These are phyloP conservation scores for Cyprinodon tularosa DNA, from an alignment of 2,113 vertebrate genomes.

Conservation along the genomic window DNA sequence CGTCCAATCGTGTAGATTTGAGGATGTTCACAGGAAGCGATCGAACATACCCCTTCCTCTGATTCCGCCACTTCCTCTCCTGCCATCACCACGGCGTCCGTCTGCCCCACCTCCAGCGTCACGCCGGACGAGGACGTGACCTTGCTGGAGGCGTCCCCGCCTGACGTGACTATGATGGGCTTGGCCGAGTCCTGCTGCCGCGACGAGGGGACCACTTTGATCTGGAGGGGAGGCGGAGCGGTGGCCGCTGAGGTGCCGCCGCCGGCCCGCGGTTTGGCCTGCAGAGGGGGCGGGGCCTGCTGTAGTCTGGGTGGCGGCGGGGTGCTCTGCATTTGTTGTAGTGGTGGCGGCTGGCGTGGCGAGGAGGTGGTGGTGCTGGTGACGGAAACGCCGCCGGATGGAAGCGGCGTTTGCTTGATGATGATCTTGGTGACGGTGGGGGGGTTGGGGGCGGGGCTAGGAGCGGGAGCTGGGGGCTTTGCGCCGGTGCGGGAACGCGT, in stretches of 20 bases:
- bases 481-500: constrained; percentile 79
- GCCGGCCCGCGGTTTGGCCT: constrained; percentile 77
- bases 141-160: constrained; percentile 56
- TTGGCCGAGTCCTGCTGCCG: constrained; percentile 73
- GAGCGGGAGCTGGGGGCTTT: constrained; percentile 66
- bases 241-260: constrained; percentile 28
- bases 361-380: constrained; percentile 77
- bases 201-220: constrained; percentile 75
- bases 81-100: constrained; percentile 41
- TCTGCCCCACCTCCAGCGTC: constrained; percentile 68
- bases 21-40: too few relatives aligned
- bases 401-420: constrained; percentile 84
- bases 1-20: background rate
- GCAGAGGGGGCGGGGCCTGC: constrained; percentile 79
- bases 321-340: constrained; percentile 86
- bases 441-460: constrained; percentile 54
- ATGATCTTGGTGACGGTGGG: constrained; percentile 86
- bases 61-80: constrained; percentile 59
- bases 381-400: constrained; percentile 80
- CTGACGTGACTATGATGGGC: constrained; percentile 62
- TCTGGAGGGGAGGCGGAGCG: constrained; percentile 65
- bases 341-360: constrained; percentile 85
- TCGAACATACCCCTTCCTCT: constrained; percentile 68
- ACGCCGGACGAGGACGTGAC: constrained; percentile 43
- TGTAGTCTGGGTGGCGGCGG: constrained; percentile 80